phyloP scores from a whole-genome alignment of 1,140 invertebrate species.

The Cardiocondyla obscurior region DNA sequence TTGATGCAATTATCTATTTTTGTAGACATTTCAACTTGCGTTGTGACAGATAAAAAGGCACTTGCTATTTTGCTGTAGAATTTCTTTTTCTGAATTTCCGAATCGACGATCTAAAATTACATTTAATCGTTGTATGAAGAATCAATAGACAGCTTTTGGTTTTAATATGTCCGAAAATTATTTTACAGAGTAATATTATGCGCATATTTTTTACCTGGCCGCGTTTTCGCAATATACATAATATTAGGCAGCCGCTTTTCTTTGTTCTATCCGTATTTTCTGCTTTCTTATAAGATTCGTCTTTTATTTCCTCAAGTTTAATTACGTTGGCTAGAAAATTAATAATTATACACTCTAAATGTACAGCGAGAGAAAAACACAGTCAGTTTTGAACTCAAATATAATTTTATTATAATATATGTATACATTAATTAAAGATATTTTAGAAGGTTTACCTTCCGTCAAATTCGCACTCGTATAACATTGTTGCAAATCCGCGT shows the following conservation, averaged over 20 bases:
- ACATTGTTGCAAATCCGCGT: neutral
- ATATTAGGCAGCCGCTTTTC: neutral
- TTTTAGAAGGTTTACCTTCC: neutral
- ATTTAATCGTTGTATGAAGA: no score
- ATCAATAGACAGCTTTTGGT: no score
- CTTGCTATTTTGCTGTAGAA: neutral
- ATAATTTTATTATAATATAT: no score
- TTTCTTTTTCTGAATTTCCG: neutral
- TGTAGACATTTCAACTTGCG: neutral
- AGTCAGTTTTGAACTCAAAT: no score
- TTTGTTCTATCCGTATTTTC: neutral
- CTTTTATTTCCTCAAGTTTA: neutral
- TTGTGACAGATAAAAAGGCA: neutral
- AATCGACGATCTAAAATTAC: neutral
- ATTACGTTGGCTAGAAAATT: neutral
- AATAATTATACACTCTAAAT: no score
- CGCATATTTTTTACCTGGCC: neutral
- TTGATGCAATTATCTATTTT: neutral
- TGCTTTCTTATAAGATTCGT: neutral
- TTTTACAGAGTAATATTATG: no score
- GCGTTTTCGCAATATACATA: slow-evolving; percentile 4
- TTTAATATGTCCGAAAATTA: no score
- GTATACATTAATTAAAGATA: neutral
- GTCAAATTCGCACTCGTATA: neutral
- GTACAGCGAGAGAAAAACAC: no score